Evolutionary conservation across 2,113 vertebrate genomes (phyloP), one percentile per base, ranked within the genome.

Genomic region (Microcebus griseorufus): DNA sequence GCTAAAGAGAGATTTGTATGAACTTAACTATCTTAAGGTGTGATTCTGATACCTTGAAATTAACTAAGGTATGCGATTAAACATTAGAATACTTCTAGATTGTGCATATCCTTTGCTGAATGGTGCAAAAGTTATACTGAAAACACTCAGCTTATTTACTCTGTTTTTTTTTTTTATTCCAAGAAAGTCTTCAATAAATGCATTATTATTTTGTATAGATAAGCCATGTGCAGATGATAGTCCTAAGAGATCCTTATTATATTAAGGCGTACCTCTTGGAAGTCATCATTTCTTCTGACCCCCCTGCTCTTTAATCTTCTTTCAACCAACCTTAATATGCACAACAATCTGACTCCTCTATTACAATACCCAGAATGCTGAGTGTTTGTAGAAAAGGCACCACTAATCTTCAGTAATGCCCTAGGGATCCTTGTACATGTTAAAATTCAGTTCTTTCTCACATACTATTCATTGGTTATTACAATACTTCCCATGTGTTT

Each of bases 91-190:
- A 51, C 14, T 39, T 37, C 25, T 22, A 29, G 51, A 55, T 14
- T 70, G 13, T 29, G 4, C 13, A 13, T 85, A 37, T 25, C 4
- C 6, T 65, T 80, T 90, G 23, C 25, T 12, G 5, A 45, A 45
- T 69, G 9, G 6, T 69, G 3, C 1, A 34, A 0, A 92, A 53
- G 8, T 72, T n/a, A 48, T 16, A 16, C 0, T 11, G 20, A 9
- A 5, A 86, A 83, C 34, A 64, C 2, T 9, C 34, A 42, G 22
- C 6, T 5, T 65, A 48, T 37, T 69, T 5, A n/a, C 3, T 5
- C 2, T 3, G n/a, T 39, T 48, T 51, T 67, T 39, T 48, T 51
- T 67, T n/a, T 73, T 9, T 51, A 65, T 48, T 79, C 22, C 48
- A 89, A 48, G 14, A 86, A 89, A 67, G 23, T 0, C 48, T 25